These are phyloP conservation scores for Colossoma macropomum DNA, from an alignment of 2,113 vertebrate genomes.

Conservation along the genomic window DNA sequence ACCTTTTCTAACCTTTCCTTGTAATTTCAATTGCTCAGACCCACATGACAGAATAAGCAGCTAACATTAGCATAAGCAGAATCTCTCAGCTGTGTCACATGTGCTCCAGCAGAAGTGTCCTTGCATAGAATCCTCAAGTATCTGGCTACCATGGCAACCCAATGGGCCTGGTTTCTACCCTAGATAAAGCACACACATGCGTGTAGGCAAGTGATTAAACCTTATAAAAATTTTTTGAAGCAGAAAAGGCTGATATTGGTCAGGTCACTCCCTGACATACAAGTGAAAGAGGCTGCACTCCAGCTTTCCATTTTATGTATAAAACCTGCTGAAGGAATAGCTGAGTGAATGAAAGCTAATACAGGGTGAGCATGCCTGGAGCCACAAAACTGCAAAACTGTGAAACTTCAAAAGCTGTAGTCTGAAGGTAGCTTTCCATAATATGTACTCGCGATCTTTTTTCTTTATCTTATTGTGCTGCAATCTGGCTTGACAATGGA, in stretches of 20 bases:
- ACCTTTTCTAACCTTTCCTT: no score
- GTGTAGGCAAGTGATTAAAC: constrained; percentile 44
- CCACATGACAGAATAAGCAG: constrained; percentile 23
- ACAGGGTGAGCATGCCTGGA: neutral
- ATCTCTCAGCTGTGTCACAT: constrained; percentile 34
- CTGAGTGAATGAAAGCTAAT: neutral
- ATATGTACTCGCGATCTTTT: no score
- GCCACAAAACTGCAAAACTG: no score
- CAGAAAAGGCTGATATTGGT: constrained; percentile 18
- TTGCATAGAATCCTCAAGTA: constrained; percentile 47
- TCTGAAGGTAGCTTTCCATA: no score
- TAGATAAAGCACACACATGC: constrained; percentile 46
- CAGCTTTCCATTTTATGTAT: neutral
- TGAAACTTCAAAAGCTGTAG: no score
- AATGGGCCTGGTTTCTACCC: constrained; percentile 34
- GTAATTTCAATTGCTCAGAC: neutral
- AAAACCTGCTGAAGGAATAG: neutral
- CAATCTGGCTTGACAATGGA: no score
- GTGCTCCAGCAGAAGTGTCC: constrained; percentile 39
- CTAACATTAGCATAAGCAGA: neutral
- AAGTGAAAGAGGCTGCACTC: neutral
- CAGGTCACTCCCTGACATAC: neutral
- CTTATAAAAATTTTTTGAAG: constrained; percentile 26
- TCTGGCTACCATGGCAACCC: constrained; percentile 62
- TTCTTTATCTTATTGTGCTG: no score